Base-by-base conservation (phyloP, 2,888 invertebrate genomes). In the Lamellibrachia columna region DNA sequence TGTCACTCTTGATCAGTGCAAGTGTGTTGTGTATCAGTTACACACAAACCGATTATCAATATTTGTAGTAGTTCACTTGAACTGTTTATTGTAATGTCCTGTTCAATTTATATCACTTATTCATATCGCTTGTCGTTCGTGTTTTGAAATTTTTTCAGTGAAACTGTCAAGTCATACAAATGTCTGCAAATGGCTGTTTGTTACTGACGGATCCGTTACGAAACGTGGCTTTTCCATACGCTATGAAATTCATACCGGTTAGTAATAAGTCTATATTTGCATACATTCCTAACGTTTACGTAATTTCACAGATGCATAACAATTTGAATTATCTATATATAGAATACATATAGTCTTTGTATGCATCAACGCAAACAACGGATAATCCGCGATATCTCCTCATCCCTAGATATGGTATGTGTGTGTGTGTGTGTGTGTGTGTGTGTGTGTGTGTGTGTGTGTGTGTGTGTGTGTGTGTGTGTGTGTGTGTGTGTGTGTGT, bases 161-260 rank as follows among this genome's bases (percentile, higher is more conserved):
- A 2, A 11, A 75, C 15, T 75, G 75, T n/a, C 22, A 75, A n/a
- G 6, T 6, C 75, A n/a, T 75, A 75, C 22, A n/a, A 22, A 75
- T 22, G 22, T 75, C 11, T 22, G 22, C 75, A 75, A 75, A 22
- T 75, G 75, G 75, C 75, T 75, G 75, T 75, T 75, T n/a, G 75
- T 75, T n/a, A 75, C 75, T 75, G 75, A 75, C 22, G 75, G 75
- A 15, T 75, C 75, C 1, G 4, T 75, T 75, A n/a, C 7, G 4
- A 75, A 75, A 75, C 75, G 75, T 11, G 75, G 75, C 75, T 75
- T 75, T 75, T 75, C 75, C 75, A n/a, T 75, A 75, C 75, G 15
- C 75, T 75, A 75, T 22, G 75, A 75, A 75, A 75, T 75, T 6
- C 75, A 75, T 75, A 22, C 75, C 1, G 75, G 75, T 75, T 75